phyloP scores from a whole-genome alignment of 2,888 invertebrate species.

The Himalopsyche japonica region DNA sequence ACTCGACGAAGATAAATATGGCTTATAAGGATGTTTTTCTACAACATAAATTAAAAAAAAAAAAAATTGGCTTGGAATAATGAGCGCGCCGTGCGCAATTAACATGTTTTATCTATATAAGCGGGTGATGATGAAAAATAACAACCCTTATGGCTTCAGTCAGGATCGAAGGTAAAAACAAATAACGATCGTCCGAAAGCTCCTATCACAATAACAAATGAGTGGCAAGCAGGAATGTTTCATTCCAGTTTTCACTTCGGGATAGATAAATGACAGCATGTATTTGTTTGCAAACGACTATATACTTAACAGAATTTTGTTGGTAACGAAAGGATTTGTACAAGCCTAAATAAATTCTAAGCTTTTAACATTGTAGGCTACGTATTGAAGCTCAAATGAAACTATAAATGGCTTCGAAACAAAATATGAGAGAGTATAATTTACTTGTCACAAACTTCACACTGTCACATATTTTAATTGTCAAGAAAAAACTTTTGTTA shows the following conservation, averaged over 20 bases:
- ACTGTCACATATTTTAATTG: too few species aligned
- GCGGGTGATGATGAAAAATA: not conserved
- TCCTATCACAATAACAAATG: conserved; percentile 17
- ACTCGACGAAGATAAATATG: too few species aligned
- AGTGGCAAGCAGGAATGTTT: conserved; percentile 5
- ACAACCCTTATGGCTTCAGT: not conserved
- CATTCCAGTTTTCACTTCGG: conserved; percentile 4
- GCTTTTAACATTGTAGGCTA: too few species aligned
- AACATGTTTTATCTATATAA: not conserved
- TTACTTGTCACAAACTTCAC: too few species aligned
- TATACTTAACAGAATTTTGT: not conserved
- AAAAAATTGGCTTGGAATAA: too few species aligned
- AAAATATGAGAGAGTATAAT: too few species aligned
- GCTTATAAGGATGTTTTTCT: too few species aligned
- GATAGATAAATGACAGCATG: not conserved
- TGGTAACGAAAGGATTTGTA: not conserved
- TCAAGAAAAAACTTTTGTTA: too few species aligned
- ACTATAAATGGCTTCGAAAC: too few species aligned
- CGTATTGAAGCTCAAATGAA: too few species aligned
- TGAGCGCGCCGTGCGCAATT: not conserved
- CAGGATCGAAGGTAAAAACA: conserved; percentile 7
- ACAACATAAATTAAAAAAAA: too few species aligned
- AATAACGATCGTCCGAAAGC: conserved; percentile 2
- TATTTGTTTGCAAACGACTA: not conserved
- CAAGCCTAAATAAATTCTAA: not conserved